These are phyloP conservation scores for Prionailurus bengalensis DNA, from an alignment of 2,113 vertebrate genomes.

Conservation along the genomic window DNA sequence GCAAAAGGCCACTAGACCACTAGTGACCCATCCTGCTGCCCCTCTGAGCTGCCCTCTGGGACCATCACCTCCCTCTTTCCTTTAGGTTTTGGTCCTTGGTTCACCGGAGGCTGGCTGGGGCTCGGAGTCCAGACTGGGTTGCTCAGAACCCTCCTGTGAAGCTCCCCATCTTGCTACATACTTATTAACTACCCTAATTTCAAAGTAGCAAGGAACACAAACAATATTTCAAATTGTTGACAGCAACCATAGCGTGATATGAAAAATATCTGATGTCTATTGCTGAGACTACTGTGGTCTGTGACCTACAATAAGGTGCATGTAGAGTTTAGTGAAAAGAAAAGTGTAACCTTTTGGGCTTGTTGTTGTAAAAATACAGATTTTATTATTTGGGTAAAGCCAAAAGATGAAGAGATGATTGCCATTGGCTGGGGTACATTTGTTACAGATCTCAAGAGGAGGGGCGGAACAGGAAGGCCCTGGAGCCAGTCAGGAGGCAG, in stretches of 20 bases:
- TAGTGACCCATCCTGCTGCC: background rate
- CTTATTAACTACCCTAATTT: background rate
- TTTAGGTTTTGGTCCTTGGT: background rate
- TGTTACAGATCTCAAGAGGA: background rate
- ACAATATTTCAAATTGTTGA: background rate
- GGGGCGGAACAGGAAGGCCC: background rate
- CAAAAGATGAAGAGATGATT: background rate
- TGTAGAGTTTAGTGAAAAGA: background rate
- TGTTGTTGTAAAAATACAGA: background rate
- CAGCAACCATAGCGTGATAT: background rate
- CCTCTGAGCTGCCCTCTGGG: background rate
- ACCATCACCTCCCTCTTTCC: background rate
- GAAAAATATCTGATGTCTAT: background rate
- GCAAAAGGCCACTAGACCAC: no score
- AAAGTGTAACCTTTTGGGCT: background rate
- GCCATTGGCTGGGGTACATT: no score
- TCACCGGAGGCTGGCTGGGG: no score
- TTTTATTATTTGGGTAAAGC: background rate
- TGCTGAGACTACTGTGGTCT: background rate
- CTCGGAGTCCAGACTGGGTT: background rate
- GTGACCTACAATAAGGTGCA: background rate
- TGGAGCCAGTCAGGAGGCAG: background rate
- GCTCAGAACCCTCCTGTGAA: background rate
- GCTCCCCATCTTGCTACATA: background rate
- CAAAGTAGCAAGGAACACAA: background rate